Conservation (phyloP, 2,888 invertebrate genomes). For the Gymnoscelis rufifasciata region DNA sequence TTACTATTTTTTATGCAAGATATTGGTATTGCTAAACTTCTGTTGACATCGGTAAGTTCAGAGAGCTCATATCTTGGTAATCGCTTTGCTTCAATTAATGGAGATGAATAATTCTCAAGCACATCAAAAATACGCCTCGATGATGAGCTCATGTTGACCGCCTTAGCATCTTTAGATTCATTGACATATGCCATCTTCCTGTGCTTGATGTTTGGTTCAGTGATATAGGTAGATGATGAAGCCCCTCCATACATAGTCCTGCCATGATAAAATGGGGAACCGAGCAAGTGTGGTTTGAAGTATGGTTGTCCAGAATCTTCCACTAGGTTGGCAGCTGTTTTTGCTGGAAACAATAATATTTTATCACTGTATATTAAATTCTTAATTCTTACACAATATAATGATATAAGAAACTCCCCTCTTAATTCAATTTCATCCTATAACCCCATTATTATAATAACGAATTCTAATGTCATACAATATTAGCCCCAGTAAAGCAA, state of each 20-base stretch:
- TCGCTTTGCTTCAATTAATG: slow-evolving; percentile 87
- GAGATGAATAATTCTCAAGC: slow-evolving; percentile 89
- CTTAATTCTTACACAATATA: too few relatives aligned
- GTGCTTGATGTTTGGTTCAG: slow-evolving; percentile 52
- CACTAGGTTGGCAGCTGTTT: slow-evolving; percentile 54
- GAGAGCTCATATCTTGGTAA: slow-evolving; percentile 74
- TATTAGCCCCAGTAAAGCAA: too few relatives aligned
- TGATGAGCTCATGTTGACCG: slow-evolving; percentile 81
- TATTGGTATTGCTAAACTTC: slow-evolving; percentile 7
- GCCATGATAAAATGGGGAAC: slow-evolving; percentile 87
- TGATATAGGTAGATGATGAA: slow-evolving; percentile 67
- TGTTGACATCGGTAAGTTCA: slow-evolving; percentile 7
- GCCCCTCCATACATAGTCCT: slow-evolving; percentile 88
- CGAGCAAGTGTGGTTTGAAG: slow-evolving; percentile 50
- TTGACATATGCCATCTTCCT: slow-evolving; percentile 43
- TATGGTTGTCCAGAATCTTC: slow-evolving; percentile 52
- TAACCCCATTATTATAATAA: too few relatives aligned
- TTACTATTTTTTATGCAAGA: slow-evolving; percentile 18
- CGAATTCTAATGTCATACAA: too few relatives aligned
- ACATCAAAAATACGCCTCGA: slow-evolving; percentile 88
- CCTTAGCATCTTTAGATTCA: slow-evolving; percentile 37
- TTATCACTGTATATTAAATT: too few relatives aligned
- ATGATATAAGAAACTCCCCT: too few relatives aligned
- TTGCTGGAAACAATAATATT: slow-evolving; percentile 33
- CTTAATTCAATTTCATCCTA: too few relatives aligned